Evolutionary conservation across 2,113 vertebrate species (phyloP).

Genomic region (Channa maculata): DNA sequence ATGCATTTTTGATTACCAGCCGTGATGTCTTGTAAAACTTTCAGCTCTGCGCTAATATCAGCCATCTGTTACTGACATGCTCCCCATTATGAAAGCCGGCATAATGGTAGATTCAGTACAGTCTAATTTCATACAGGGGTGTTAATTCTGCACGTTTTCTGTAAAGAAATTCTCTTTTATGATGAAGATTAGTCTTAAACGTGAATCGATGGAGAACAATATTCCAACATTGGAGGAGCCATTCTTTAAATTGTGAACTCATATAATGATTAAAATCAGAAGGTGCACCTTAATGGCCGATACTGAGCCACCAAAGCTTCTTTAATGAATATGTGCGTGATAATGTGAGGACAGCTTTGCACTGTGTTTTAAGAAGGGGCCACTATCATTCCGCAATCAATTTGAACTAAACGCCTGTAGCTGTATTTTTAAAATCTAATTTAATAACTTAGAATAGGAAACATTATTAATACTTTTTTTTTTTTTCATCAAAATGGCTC

Average conservation of each 20-base stretch:
- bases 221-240: slow-evolving; percentile 68
- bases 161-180: slow-evolving; percentile 67
- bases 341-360: slow-evolving; percentile 69
- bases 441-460: slow-evolving; percentile 99
- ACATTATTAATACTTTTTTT: slow-evolving; percentile 98
- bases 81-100: slow-evolving; percentile 62
- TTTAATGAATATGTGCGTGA: slow-evolving; percentile 80
- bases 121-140: slow-evolving; percentile 78
- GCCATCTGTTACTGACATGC: slow-evolving; percentile 57
- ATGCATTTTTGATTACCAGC: slow-evolving; percentile 59
- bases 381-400: slow-evolving; percentile 97
- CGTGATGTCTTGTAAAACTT: slow-evolving; percentile 63
- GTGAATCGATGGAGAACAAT: slow-evolving; percentile 76
- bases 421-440: slow-evolving; percentile 99
- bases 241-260: slow-evolving; percentile 79
- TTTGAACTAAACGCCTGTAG: slow-evolving; percentile 97
- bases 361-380: slow-evolving; percentile 89
- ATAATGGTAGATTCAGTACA: slow-evolving; percentile 74
- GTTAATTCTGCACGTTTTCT: slow-evolving; percentile 73
- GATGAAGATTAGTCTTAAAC: slow-evolving; percentile 79
- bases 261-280: slow-evolving; percentile 84
- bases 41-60: slow-evolving; percentile 43
- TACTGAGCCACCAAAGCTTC: slow-evolving; percentile 74
- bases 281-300: slow-evolving; percentile 79
- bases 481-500: slow-evolving; percentile 94